Base-by-base conservation (phyloP, 2,888 invertebrate genomes). In the Tetragonula carbonaria region DNA sequence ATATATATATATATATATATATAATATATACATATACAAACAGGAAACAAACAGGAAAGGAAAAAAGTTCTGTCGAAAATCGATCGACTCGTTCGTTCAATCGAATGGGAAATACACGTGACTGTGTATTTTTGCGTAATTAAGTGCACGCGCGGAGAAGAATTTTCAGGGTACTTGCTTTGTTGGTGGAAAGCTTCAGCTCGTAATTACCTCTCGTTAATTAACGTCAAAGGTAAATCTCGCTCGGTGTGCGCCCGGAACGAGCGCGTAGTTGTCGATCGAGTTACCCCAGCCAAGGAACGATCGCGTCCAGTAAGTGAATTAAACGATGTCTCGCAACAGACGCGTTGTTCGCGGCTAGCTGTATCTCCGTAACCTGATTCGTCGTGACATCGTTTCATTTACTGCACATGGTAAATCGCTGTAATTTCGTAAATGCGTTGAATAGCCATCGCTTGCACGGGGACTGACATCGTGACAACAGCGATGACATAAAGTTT, bases 391-490 rank as follows among this genome's bases (percentile, higher is more conserved):
- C 84, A 82, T 82, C 74, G 45, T 45, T 45, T 45, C 45, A 8
- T 45, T 45, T 8, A 8, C 86, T 78, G 75, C 86, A 84, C 76
- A 70, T 33, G 53, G 73, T 71, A 72, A 74, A 90, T 91, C 84
- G 84, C 76, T 88, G 86, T 83, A 90, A 92, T 92, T 90, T 87
- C 85, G 86, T 82, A 86, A 88, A 90, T 90, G 88, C 87, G 68
- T 86, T 82, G 79, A 80, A 85, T 82, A 83, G 76, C 62, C 68
- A 78, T 45, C 67, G 74, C 66, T 87, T 81, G 71, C 28, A 28
- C 28, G 65, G 45, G 45, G 45, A 45, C 68, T 68, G 78, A 75
- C 78, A 59, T 65, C 67, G 73, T 71, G 67, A 33, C 33, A 6
- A 33, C 33, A 6, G 45, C 45, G 45, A 45, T 45, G 8, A 8